Evolutionary conservation across 30 jellyfish, hydroid and myxozoan genomes (phyloP).

Genomic region (Sanderia malayensis): DNA sequence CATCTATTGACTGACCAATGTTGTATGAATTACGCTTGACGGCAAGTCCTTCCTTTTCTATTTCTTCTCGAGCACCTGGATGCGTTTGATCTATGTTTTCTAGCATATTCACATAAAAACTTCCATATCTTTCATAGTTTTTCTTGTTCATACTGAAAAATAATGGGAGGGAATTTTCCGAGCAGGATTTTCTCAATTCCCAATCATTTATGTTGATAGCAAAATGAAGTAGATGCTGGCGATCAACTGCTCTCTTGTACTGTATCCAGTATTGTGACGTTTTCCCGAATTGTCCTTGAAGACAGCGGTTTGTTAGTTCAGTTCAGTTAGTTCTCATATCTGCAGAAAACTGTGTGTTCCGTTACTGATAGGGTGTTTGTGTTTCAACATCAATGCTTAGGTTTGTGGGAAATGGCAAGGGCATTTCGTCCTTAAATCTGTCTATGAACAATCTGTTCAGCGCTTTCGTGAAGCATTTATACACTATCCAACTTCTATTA

Average conservation of each 20-base stretch:
- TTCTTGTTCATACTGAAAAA: slow-evolving; percentile 37
- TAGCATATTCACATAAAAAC: slow-evolving; percentile 37
- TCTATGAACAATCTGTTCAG: slow-evolving; percentile 28
- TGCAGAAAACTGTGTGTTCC: slow-evolving; percentile 15
- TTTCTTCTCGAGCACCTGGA: slow-evolving; percentile 54
- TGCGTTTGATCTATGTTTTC: slow-evolving; percentile 34
- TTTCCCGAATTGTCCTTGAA: slow-evolving; percentile 43
- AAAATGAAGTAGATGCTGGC: slow-evolving; percentile 43
- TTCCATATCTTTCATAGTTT: slow-evolving; percentile 34
- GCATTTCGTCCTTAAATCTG: slow-evolving; percentile 12
- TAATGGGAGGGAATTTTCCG: slow-evolving; percentile 36
- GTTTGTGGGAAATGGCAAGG: slow-evolving; percentile 28
- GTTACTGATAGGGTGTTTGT: slow-evolving; percentile 17
- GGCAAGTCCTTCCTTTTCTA: slow-evolving; percentile 43
- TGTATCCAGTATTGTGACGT: slow-evolving; percentile 32
- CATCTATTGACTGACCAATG: slow-evolving; percentile 36
- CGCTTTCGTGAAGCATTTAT: slow-evolving; percentile 36
- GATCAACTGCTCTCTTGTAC: slow-evolving; percentile 46
- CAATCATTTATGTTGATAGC: slow-evolving; percentile 22
- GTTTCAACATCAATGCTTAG: slow-evolving; percentile 21
- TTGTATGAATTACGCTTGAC: slow-evolving; percentile 21
- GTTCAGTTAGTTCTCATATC: slow-evolving; percentile 13
- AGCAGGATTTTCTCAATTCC: slow-evolving; percentile 24
- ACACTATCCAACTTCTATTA: slow-evolving; percentile 44
- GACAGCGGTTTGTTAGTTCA: slow-evolving; percentile 24